Evolutionary conservation across 2,797 vertebrate species (phyloP).

Genomic region (Lates japonicus): DNA sequence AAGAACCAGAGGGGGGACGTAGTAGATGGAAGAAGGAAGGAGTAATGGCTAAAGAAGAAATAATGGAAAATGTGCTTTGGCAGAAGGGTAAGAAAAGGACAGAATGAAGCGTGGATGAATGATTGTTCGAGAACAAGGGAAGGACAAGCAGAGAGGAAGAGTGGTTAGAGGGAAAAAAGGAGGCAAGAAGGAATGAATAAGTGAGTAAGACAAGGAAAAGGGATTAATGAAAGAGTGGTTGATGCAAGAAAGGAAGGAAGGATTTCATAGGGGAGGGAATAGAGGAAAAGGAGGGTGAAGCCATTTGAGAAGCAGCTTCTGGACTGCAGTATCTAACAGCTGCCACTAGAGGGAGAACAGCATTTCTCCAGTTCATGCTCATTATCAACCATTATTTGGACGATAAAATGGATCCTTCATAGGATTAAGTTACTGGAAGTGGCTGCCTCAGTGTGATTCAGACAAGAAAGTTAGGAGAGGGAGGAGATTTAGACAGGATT

Average conservation of each 20-base stretch:
- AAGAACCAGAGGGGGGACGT: neutral
- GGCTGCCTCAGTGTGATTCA: conserved; percentile 43
- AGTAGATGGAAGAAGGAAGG: neutral
- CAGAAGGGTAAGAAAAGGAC: conserved; percentile 38
- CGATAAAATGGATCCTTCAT: conserved; percentile 8
- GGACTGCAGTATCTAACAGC: conserved; percentile 5
- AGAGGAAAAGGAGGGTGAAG: neutral
- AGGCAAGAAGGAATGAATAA: conserved; percentile 19
- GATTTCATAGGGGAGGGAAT: neutral
- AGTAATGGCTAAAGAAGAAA: conserved; percentile 10
- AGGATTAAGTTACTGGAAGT: conserved; percentile 35
- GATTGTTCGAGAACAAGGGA: conserved; percentile 56
- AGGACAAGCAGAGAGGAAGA: conserved; percentile 36
- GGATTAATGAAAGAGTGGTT: conserved; percentile 32
- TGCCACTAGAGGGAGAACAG: conserved; percentile 56
- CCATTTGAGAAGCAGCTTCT: neutral
- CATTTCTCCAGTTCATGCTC: neutral
- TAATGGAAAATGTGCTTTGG: conserved; percentile 50
- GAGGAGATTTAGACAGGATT: conserved; percentile 42
- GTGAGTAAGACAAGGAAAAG: conserved; percentile 38
- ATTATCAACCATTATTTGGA: neutral
- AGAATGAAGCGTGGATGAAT: conserved; percentile 55
- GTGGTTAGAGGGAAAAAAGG: conserved; percentile 3
- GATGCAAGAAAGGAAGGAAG: conserved; percentile 15
- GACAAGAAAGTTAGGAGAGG: conserved; percentile 20